A percentile compares a stretch with the other conserved stretches of the same genome.
These are phyloP conservation scores for Zosterops lateralis DNA, from an alignment of 2,113 vertebrate species.

Conservation along the genomic window DNA sequence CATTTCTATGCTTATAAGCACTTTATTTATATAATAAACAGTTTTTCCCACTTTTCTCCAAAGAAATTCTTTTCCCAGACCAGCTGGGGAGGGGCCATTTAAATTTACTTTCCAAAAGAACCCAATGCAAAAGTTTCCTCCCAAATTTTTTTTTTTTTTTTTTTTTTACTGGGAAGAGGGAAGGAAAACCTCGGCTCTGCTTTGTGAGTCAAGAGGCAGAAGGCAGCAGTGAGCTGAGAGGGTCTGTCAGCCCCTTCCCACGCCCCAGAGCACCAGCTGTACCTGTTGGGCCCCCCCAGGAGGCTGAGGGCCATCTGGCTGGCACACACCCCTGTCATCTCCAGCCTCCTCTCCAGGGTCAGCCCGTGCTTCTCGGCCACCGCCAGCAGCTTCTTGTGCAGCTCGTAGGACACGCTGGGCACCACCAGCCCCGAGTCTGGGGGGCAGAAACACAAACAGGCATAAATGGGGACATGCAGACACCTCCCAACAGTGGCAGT, in stretches of 20 bases:
- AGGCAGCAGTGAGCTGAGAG: not conserved
- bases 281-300: conserved; percentile 97
- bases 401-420: conserved; percentile 88
- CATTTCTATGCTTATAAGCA: no score
- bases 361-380: conserved; percentile 91
- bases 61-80: no score
- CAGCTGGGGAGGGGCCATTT: no score
- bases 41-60: no score
- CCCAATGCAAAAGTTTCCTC: no score
- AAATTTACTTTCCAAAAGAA: no score
- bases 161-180: not conserved
- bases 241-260: not conserved
- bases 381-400: conserved; percentile 90
- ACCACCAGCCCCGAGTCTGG: conserved; percentile 94
- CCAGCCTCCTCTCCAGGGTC: conserved; percentile 89
- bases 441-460: not conserved
- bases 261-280: not conserved
- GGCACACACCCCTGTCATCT: conserved; percentile 95
- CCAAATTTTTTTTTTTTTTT: no score
- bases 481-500: accelerated
- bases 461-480: not conserved
- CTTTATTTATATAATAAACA: no score
- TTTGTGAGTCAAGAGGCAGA: not conserved
- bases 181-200: not conserved
- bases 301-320: conserved; percentile 97